Evolutionary conservation across 2,888 invertebrate species (phyloP), one percentile per base, ranked within the genome.

Genomic region (Sphaerolaimus hirsutus): DNA sequence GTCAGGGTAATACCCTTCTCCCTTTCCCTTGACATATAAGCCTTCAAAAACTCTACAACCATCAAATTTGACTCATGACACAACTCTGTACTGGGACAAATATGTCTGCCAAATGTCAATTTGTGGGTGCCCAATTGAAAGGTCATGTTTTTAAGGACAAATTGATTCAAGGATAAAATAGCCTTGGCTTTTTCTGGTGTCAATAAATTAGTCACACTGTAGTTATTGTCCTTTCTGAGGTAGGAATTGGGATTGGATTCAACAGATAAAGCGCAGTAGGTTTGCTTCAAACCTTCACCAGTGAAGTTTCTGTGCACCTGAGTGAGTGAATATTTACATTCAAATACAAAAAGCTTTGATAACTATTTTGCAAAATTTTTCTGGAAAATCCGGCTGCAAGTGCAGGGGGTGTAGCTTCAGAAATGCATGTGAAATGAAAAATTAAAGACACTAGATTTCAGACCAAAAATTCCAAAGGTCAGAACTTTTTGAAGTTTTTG

Each of bases 301-400:
- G 54, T 57, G 48, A 60, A 61, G 22, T 54, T 54, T 46, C 57
- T 54, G 50, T 60, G 60, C 21, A 60, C 51, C 29, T 56, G 53
- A 7, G 21, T n/a, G n/a, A 12, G 21, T 12, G 37, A n/a, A 19
- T 5, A 17, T 14, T 5, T 12, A 19, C n/a, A 4, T 14, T 14
- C 21, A n/a, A n/a, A n/a, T n/a, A n/a, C n/a, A n/a, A n/a, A n/a
- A n/a, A n/a, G n/a, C n/a, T n/a, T n/a, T n/a, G n/a, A n/a, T n/a
- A n/a, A n/a, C n/a, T n/a, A n/a, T n/a, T n/a, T n/a, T n/a, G n/a
- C n/a, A n/a, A n/a, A n/a, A n/a, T n/a, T n/a, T n/a, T n/a, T n/a
- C n/a, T n/a, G n/a, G n/a, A n/a, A n/a, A n/a, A n/a, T n/a, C n/a
- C n/a, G n/a, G n/a, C n/a, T n/a, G n/a, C n/a, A n/a, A n/a, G n/a